Evolutionary conservation across 2,797 vertebrate species (phyloP).

Genomic region (Dipus sagitta): DNA sequence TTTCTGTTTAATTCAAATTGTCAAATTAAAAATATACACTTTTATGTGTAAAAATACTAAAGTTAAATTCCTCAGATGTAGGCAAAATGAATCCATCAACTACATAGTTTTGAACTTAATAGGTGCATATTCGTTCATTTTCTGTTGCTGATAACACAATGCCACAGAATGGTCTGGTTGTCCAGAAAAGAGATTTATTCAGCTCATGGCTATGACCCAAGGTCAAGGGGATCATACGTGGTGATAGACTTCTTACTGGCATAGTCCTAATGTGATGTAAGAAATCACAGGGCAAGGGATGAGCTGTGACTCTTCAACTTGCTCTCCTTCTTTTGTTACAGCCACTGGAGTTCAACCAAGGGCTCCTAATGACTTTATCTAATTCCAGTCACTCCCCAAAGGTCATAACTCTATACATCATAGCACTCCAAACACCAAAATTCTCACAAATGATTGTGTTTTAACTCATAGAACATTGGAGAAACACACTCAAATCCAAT

Average conservation of each 20-base stretch:
- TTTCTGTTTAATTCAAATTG: constrained; percentile 52
- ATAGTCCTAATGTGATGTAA: no score
- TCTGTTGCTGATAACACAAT: neutral
- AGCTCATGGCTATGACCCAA: neutral
- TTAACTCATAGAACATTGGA: neutral
- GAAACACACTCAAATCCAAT: neutral
- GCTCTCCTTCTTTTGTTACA: neutral
- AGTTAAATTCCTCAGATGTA: neutral
- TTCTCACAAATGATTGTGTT: neutral
- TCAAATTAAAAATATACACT: neutral
- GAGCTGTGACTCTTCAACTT: neutral
- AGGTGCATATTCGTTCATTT: neutral
- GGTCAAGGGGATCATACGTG: neutral
- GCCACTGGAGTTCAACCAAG: neutral
- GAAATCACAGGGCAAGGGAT: neutral
- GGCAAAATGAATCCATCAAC: neutral
- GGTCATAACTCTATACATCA: neutral
- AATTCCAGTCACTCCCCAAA: neutral
- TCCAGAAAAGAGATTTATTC: neutral
- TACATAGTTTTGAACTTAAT: neutral
- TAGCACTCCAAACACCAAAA: neutral
- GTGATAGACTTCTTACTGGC: neutral
- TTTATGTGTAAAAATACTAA: neutral
- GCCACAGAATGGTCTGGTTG: neutral
- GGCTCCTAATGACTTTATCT: neutral